phyloP scores from a whole-genome alignment of 1,140 invertebrate genomes.

The Magallana ariakensis region DNA sequence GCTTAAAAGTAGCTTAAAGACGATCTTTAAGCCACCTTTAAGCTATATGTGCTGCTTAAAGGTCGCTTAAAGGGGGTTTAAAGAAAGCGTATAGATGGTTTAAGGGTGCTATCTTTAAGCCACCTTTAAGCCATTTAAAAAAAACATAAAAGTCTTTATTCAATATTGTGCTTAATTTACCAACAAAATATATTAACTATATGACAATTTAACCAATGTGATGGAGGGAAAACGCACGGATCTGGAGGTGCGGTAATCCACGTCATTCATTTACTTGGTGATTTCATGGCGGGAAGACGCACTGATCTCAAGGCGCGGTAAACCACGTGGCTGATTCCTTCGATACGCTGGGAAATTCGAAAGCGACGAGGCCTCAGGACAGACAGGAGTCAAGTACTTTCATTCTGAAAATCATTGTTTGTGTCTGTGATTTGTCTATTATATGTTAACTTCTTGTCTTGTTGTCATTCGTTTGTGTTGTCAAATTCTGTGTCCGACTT shows the following conservation, averaged over 20 bases:
- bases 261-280: neutral
- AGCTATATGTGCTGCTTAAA: too few species aligned
- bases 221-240: neutral
- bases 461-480: neutral
- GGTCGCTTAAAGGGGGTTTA: too few species aligned
- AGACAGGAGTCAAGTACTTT: neutral
- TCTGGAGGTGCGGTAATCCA: neutral
- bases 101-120: too few species aligned
- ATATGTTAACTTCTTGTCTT: neutral
- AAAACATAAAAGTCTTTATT: too few species aligned
- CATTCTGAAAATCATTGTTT: neutral
- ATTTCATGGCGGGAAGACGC: neutral
- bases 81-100: too few species aligned
- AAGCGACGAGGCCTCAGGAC: neutral
- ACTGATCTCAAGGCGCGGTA: neutral
- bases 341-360: neutral
- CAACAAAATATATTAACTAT: too few species aligned
- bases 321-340: constrained; percentile 11
- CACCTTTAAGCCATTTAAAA: too few species aligned
- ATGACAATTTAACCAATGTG: too few species aligned
- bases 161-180: too few species aligned
- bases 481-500: neutral
- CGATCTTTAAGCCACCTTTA: too few species aligned
- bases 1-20: too few species aligned
- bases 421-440: neutral